phyloP scores from a whole-genome alignment of 2,113 vertebrate species.

The Ophthalmolycus amberensis region DNA sequence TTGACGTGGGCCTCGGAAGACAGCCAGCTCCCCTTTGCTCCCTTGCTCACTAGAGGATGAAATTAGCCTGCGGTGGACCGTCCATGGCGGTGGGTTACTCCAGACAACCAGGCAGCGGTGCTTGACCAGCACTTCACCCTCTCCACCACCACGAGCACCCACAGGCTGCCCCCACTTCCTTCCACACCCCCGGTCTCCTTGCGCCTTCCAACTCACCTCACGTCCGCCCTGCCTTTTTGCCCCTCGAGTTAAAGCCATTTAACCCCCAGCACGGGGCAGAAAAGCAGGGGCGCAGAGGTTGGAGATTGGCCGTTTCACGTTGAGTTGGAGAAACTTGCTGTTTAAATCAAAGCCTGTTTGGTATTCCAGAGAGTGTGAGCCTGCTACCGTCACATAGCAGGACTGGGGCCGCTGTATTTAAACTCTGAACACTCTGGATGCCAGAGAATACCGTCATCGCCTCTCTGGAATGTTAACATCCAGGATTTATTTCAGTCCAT shows the following conservation, averaged over 20 bases:
- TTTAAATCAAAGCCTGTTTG: conserved; percentile 61
- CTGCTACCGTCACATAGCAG: conserved; percentile 29
- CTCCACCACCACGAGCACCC: conserved; percentile 19
- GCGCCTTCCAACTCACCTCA: conserved; percentile 31
- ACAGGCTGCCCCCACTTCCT: conserved; percentile 12
- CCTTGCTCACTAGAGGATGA: conserved; percentile 73
- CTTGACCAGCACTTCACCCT: conserved; percentile 53
- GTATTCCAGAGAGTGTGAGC: conserved; percentile 40
- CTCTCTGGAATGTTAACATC: conserved; percentile 23
- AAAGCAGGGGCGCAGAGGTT: conserved; percentile 42
- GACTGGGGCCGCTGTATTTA: conserved; percentile 19
- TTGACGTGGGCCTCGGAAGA: conserved; percentile 52
- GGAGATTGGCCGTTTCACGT: conserved; percentile 39
- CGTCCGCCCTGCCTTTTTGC: conserved; percentile 46
- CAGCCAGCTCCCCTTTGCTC: conserved; percentile 57
- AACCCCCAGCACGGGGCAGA: conserved; percentile 59
- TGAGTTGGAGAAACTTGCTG: conserved; percentile 48
- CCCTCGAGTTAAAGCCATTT: conserved; percentile 66
- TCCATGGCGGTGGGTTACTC: conserved; percentile 57
- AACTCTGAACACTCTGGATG: conserved; percentile 28
- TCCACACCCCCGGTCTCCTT: conserved; percentile 13
- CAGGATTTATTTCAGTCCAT: conserved; percentile 38
- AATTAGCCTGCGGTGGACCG: conserved; percentile 69
- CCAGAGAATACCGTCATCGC: conserved; percentile 47
- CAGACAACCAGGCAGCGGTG: conserved; percentile 52